Base-by-base conservation (phyloP, 2,888 invertebrate species). In the Drosophila falleni region DNA sequence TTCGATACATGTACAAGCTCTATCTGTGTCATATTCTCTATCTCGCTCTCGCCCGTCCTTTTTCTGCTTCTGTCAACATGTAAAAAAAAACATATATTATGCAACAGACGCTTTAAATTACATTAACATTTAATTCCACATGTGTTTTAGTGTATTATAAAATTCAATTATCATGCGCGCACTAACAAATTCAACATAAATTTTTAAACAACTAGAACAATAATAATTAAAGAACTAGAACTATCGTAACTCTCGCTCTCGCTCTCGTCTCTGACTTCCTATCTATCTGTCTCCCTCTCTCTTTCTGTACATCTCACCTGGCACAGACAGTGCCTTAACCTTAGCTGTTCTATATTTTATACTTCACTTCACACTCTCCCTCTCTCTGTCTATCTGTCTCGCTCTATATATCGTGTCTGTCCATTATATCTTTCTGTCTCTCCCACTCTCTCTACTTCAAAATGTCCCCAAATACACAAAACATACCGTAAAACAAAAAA, bases 161-260 rank as follows among this genome's bases (percentile, higher is more conserved):
- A 33, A 16, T 39, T 49, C 55, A 74, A 78, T 62, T 51, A 8
- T 62, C 74, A 74, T 41, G 42, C 44, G 74, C 63, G 69, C 75
- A 69, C 75, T 8, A 35, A 31, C 23, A 56, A 26, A n/a, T 29
- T 13, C n/a, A 47, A 55, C 46, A 64, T 60, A 19, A 58, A 37
- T 23, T 50, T 56, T 5, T 10, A 55, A 50, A 9, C 11, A 42
- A 15, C 31, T 19, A 44, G 13, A 44, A n/a, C 0, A 44, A 44
- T 13, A 37, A 58, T 23, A 51, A 55, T n/a, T 44, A 39, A 23
- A 23, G 19, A 19, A 19, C 19, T n/a, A 72, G 26, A 39, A 35
- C 29, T 47, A 51, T 56, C 41, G 23, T 31, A 23, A 66, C 15
- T 53, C 31, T 61, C 41, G 41, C 15, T 53, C 31, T 61, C 41